Base-by-base conservation (phyloP, 2,888 invertebrate species). In the Pediacus dermestoides region DNA sequence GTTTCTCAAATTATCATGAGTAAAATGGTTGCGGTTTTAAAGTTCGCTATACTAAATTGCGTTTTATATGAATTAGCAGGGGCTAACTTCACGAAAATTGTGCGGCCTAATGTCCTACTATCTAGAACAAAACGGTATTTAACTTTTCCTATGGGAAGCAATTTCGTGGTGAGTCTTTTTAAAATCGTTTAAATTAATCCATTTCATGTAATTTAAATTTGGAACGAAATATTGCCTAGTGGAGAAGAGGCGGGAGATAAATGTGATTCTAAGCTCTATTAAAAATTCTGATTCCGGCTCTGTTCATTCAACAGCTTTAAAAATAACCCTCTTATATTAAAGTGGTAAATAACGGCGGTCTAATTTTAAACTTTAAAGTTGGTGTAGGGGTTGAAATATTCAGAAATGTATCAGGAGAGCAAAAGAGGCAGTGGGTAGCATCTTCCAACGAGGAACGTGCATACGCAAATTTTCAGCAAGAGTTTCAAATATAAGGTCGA, bases 91-190 rank as follows among this genome's bases (percentile, higher is more conserved):
- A 55, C 55, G 2, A 39, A 34, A 38, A 33, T 54, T 16, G 10
- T 35, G n/a, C 52, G 37, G 34, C 42, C 37, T 11, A 53, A 60
- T 47, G 46, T 44, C 4, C 33, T 60, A 7, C 34, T 65, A n/a
- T 70, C 68, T 8, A 62, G 74, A 48, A 70, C 67, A 46, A 69
- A 70, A 50, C 65, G 75, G 43, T 74, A 72, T 58, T 60, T 75
- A 42, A 58, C 67, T 15, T 75, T 74, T 63, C 74, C 74, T 15
- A 66, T 69, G 52, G 74, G 74, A 25, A 73, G 72, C 26, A 66
- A 64, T 51, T 61, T 67, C 46, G 60, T 61, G 32, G 66, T 67
- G 51, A 55, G 62, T 58, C 30, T 14, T 12, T 14, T 30, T 30
- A 21, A 16, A 36, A 30, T 31, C 1, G 10, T n/a, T 25, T 26